Evolutionary conservation across 2,888 invertebrate genomes (phyloP), one percentile per base, ranked within the genome.

Genomic region (Cremastobaeus sp.): DNA sequence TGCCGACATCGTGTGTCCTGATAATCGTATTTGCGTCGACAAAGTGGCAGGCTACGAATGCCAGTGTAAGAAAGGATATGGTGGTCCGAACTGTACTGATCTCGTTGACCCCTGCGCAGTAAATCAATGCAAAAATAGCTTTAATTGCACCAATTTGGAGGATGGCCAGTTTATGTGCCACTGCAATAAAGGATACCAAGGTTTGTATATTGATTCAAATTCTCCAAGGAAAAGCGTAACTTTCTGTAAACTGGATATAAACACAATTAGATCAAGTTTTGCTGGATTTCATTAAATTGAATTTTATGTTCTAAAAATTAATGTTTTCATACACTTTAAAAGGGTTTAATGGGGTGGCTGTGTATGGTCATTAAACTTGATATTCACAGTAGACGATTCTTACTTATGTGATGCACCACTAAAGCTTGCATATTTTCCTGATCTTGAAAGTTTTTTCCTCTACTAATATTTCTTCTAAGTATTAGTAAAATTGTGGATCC

Each of bases 111-210:
- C 91, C 60, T 94, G 94, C 86, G 89, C 89, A 9, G 88, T 89
- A 45, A 89, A 90, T 77, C 92, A 93, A 20, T 96, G 96, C 89
- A 90, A 92, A 87, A 93, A 94, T 88, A 94, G 92, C 80, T 34
- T 41, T 0, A 92, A 92, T 57, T 95, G 95, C 87, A 88, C 89
- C 73, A 92, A 92, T 85, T 89, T 86, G 52, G 89, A 90, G 74
- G 91, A 91, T 76, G 91, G 91, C 77, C 80, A 79, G 11, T 93
- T 91, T 88, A 91, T 90, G 80, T 96, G 96, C 90, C 87, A 89
- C 76, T 96, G 96, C 88, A 89, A 90, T 77, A 87, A 89, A 68
- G 94, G 93, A 76, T 94, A 89, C 83, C 90, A 90, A 88, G 94
- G 93, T 91, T 88, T 85, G 86, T 41, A 17, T 9, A 25, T 25